Conservation (phyloP, 1,140 invertebrate genomes). For the Tribolium castaneum region DNA sequence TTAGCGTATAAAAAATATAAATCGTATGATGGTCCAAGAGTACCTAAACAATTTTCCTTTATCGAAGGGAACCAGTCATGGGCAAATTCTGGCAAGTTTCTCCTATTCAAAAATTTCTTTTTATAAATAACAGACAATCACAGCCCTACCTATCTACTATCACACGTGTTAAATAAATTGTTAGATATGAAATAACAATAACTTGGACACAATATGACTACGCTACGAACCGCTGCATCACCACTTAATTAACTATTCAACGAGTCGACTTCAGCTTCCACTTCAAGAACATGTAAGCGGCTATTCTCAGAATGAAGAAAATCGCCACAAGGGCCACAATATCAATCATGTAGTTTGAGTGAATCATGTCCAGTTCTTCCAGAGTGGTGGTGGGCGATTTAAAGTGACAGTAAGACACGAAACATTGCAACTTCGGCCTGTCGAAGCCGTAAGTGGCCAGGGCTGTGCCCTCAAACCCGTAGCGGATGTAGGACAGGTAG, state of each 20-base stretch:
- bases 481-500: conserved; percentile 94
- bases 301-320: conserved; percentile 86
- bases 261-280: conserved; percentile 85
- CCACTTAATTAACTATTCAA: conserved; percentile 64
- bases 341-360: conserved; percentile 81
- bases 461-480: conserved; percentile 94
- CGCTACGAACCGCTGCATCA: background rate
- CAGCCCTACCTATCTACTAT: conserved; percentile 34
- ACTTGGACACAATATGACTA: conserved; percentile 19
- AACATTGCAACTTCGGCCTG: conserved; percentile 82
- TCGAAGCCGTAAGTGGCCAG: conserved; percentile 93
- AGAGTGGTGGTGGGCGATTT: conserved; percentile 89
- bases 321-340: conserved; percentile 87
- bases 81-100: conserved; percentile 38
- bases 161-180: conserved; percentile 4
- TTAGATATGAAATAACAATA: background rate
- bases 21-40: conserved; percentile 33
- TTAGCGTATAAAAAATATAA: conserved; percentile 39
- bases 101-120: background rate
- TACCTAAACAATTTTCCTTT: conserved; percentile 11
- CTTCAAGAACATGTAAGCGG: conserved; percentile 91
- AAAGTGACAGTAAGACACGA: conserved; percentile 87
- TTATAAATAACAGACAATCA: conserved; percentile 31
- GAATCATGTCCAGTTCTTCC: conserved; percentile 87
- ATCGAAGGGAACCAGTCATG: conserved; percentile 23